phyloP scores from a whole-genome alignment of 2,888 invertebrate genomes.

The Pherbina coryleti region DNA sequence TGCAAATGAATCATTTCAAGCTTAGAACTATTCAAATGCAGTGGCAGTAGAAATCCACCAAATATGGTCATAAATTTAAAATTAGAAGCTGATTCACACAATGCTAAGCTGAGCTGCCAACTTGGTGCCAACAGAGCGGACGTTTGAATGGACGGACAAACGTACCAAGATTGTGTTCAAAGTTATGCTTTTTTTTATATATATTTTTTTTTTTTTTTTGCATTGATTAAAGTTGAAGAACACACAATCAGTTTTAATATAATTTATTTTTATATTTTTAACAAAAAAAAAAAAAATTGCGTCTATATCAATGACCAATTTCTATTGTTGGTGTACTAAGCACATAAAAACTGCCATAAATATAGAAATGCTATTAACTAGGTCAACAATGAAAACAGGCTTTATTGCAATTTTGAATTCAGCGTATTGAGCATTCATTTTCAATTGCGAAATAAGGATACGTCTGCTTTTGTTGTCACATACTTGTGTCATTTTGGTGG shows the following conservation, averaged over 20 bases:
- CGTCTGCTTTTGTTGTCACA: not conserved
- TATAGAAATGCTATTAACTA: not conserved
- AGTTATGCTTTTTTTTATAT: not conserved
- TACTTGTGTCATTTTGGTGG: not conserved
- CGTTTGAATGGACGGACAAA: not conserved
- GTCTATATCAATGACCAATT: too few species aligned
- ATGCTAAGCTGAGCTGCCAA: not conserved
- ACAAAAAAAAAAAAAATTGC: not conserved
- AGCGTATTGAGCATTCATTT: not conserved
- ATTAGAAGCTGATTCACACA: not conserved
- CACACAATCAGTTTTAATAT: not conserved
- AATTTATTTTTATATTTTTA: not conserved
- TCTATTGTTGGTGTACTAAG: not conserved
- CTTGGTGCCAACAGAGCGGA: not conserved
- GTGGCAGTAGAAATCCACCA: not conserved
- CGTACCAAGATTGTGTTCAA: not conserved
- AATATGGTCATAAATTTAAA: conserved; percentile 32
- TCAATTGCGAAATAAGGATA: not conserved
- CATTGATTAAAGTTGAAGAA: not conserved
- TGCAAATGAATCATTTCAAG: conserved; percentile 19
- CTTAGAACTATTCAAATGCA: not conserved
- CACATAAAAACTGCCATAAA: not conserved
- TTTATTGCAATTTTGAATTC: not conserved
- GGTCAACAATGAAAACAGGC: not conserved
- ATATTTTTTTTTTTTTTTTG: not conserved